A percentile compares a stretch with the other conserved stretches of the same genome.
Conservation (phyloP, 2,888 invertebrate genomes). For the Protonemura montana region DNA sequence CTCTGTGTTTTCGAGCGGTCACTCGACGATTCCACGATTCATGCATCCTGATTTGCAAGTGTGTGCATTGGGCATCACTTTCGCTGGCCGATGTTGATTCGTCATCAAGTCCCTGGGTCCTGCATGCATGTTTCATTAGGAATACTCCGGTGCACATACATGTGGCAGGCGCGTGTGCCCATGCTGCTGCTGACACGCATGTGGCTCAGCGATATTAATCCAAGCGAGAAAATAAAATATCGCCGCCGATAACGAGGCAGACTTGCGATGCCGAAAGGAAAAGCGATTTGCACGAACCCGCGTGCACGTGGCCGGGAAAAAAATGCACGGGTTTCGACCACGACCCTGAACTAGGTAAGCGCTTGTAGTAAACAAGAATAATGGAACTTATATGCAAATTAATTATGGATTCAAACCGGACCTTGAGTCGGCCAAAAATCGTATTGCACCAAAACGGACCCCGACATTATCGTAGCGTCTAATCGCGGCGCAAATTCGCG, state of each 20-base stretch:
- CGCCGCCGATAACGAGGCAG: background rate
- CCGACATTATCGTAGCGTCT: background rate
- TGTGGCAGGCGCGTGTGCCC: background rate
- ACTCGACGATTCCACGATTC: background rate
- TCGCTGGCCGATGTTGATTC: background rate
- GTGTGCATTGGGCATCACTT: background rate
- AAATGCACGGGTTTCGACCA: background rate
- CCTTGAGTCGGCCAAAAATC: background rate
- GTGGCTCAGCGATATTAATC: background rate
- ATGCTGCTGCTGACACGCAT: background rate
- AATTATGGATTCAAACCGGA: background rate
- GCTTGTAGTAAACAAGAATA: background rate
- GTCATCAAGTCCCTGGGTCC: background rate
- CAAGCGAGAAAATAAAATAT: background rate
- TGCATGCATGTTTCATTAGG: background rate
- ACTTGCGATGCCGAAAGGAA: background rate
- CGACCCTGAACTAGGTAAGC: background rate
- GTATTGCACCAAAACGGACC: background rate
- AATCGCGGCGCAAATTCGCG: background rate
- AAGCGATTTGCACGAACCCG: background rate
- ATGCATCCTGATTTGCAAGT: background rate
- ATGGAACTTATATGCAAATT: background rate
- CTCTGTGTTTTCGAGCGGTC: background rate
- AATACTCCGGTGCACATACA: background rate
- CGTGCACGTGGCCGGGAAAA: background rate